A percentile compares a stretch with the other conserved stretches of the same genome.
These are phyloP conservation scores for Prenolepis imparis DNA, from an alignment of 2,888 invertebrate species.

Conservation along the genomic window DNA sequence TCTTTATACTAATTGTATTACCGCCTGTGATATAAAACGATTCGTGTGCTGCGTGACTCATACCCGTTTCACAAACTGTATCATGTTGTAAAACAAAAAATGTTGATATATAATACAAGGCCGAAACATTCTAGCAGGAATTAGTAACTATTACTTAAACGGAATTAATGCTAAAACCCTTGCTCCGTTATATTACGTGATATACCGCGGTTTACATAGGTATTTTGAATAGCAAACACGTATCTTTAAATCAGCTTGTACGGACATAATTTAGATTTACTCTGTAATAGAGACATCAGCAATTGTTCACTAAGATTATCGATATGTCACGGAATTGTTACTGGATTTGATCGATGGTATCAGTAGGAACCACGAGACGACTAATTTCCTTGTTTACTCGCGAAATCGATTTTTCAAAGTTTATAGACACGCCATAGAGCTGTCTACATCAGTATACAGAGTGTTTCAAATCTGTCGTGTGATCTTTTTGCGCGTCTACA, in stretches of 20 bases:
- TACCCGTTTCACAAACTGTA: conserved; percentile 1
- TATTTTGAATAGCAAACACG: not conserved
- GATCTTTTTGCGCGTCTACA: not conserved
- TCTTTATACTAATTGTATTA: conserved; percentile 45
- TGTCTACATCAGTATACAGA: conserved; percentile 61
- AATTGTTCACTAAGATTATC: conserved; percentile 28
- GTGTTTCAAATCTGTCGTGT: not conserved
- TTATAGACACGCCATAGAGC: conserved; percentile 76
- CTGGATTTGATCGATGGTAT: conserved; percentile 72
- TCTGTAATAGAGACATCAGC: not conserved
- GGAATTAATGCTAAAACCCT: not conserved
- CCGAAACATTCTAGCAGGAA: not conserved
- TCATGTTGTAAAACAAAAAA: conserved; percentile 8
- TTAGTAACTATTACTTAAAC: conserved; percentile 7
- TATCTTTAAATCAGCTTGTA: not conserved
- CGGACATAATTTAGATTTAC: not conserved
- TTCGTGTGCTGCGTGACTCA: conserved; percentile 41
- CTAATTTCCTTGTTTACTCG: conserved; percentile 43
- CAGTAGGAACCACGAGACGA: conserved; percentile 61
- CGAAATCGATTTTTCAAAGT: conserved; percentile 71
- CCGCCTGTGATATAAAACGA: conserved; percentile 19
- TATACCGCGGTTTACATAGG: not conserved
- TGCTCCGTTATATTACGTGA: not conserved
- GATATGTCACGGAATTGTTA: conserved; percentile 47
- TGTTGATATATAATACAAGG: conserved; percentile 23